A percentile compares a stretch with the other conserved stretches of the same genome.
phyloP scores from a whole-genome alignment of 2,888 invertebrate genomes.

The Campoplex capitator region DNA sequence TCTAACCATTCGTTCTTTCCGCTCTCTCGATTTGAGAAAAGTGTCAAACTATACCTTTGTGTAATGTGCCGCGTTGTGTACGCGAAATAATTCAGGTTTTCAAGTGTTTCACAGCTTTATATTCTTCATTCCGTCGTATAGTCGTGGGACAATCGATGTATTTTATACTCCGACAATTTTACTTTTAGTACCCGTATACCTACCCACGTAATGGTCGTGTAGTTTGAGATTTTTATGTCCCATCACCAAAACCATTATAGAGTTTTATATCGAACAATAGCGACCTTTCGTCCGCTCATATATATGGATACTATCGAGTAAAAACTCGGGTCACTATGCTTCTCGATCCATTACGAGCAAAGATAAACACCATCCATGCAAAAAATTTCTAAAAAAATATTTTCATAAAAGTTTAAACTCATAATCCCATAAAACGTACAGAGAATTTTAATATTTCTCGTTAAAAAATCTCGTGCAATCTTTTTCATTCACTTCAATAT shows the following conservation, averaged over 20 bases:
- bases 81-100: conserved; percentile 35
- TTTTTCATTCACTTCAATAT: no score
- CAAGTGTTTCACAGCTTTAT: conserved; percentile 30
- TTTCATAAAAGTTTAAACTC: not conserved
- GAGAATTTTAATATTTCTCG: not conserved
- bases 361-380: not conserved
- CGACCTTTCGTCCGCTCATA: not conserved
- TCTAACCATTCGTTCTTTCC: not conserved
- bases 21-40: conserved; percentile 45
- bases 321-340: not conserved
- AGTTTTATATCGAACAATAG: not conserved
- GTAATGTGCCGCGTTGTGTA: conserved; percentile 29
- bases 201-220: not conserved
- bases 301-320: not conserved
- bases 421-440: not conserved
- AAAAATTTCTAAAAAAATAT: not conserved
- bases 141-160: conserved; percentile 17
- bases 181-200: not conserved
- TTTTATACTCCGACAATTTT: not conserved
- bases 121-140: not conserved
- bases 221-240: not conserved
- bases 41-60: conserved; percentile 52
- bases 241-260: not conserved
- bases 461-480: not conserved
- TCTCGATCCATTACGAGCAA: not conserved